Evolutionary conservation across 2,888 invertebrate species (phyloP), one percentile per base, ranked within the genome.

Genomic region (Meloe dianella): DNA sequence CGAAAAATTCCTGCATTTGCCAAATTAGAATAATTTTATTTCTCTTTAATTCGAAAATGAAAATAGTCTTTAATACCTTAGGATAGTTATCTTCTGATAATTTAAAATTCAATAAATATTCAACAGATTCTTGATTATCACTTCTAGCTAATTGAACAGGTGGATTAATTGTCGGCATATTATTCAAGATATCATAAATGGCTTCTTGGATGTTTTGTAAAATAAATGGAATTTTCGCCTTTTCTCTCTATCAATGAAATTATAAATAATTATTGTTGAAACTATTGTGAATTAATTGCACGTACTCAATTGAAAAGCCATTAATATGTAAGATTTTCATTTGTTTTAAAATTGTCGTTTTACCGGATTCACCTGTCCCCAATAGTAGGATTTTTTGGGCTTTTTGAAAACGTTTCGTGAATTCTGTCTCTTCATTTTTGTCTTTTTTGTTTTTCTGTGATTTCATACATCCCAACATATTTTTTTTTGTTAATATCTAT

Each of bases 301-400:
- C 86, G 85, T 86, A 93, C 93, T 88, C 87, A 17, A 89, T 86
- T 17, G 89, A 87, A 75, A 92, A 94, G 61, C 92, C 94, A 78
- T 92, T 90, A 6, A 93, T 89, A 78, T 94, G 93, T 54, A 94
- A 83, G 74, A 94, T 94, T 81, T 90, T 91, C 94, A 94, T 94
- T 83, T 94, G 94, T 78, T 94, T 94, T 27, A 94, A 90, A 17
- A 94, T 91, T 0, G 94, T 94, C 0, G 94, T 94, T 81, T 94
- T 94, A 0, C 94, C 94, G 10, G 93, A 92, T 78, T 94, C 94
- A 0, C 93, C 93, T 0, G 93, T 91, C 0, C 91, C 91, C 4
- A 91, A 80, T 0, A 91, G 79, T 51, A 91, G 80, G 10, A 91
- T 82, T 81, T 91, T 89, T 41, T 86, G 85, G 24, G 87, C 85